Conservation (phyloP, 2,113 vertebrate genomes). For the Chaenogobius annularis region DNA sequence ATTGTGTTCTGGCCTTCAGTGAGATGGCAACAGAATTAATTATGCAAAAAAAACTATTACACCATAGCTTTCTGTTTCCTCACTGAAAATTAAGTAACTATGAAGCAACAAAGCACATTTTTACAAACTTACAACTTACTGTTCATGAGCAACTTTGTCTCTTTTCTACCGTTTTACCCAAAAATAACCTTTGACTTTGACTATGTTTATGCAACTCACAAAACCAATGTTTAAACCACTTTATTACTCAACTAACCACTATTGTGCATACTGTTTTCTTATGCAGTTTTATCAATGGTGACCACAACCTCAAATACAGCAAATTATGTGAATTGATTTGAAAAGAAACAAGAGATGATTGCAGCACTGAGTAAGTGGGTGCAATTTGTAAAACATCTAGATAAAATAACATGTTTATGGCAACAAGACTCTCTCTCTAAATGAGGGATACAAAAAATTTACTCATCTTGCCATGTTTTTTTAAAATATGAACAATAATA, state of each 20-base stretch:
- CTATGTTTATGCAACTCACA: too few species aligned
- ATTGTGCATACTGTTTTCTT: neutral
- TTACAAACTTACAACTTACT: too few species aligned
- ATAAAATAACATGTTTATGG: neutral
- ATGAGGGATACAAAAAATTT: neutral
- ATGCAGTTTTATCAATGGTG: neutral
- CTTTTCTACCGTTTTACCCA: neutral
- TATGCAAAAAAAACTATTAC: too few species aligned
- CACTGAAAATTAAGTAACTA: neutral
- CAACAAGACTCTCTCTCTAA: neutral
- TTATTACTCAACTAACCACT: neutral
- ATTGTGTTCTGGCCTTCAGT: too few species aligned
- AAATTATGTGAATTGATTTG: constrained; percentile 1
- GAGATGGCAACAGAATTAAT: too few species aligned
- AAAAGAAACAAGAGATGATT: neutral
- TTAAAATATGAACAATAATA: neutral
- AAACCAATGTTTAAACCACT: neutral
- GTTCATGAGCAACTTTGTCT: neutral
- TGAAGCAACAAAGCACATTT: neutral
- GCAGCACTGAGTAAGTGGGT: neutral
- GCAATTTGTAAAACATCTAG: neutral
- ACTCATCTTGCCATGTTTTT: too few species aligned
- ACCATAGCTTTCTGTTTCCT: neutral
- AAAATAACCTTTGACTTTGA: neutral
- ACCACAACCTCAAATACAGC: constrained; percentile 6